phyloP scores from a whole-genome alignment of 2,888 invertebrate species.

The Synergus itoensis region DNA sequence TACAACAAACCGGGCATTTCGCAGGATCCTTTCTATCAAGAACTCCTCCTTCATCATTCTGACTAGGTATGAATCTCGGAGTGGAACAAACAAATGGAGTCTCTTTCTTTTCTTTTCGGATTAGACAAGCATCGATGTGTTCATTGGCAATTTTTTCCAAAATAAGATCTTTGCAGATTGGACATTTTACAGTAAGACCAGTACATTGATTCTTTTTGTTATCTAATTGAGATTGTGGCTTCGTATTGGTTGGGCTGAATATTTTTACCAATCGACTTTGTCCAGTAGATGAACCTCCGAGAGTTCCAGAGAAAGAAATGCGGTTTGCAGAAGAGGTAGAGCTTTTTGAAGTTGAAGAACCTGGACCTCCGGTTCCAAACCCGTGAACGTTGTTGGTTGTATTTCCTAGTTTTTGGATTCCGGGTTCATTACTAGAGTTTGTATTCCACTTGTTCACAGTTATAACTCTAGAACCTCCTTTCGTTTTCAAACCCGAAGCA shows the following conservation, averaged over 20 bases:
- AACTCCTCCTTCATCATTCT: not conserved
- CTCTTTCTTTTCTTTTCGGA: not conserved
- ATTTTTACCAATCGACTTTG: slow-evolving; percentile 67
- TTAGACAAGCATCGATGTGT: slow-evolving; percentile 24
- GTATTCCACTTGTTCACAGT: slow-evolving; percentile 27
- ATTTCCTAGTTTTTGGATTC: slow-evolving; percentile 67
- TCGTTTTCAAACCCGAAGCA: slow-evolving; percentile 1
- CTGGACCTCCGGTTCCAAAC: slow-evolving; percentile 68
- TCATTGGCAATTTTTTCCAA: slow-evolving; percentile 46
- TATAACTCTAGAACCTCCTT: slow-evolving; percentile 22
- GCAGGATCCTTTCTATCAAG: slow-evolving; percentile 48
- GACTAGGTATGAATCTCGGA: not conserved
- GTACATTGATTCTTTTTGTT: slow-evolving; percentile 21
- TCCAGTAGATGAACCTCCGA: slow-evolving; percentile 69
- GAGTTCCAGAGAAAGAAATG: slow-evolving; percentile 60
- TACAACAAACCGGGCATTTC: slow-evolving; percentile 79
- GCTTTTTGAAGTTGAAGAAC: slow-evolving; percentile 43
- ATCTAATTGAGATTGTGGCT: slow-evolving; percentile 3
- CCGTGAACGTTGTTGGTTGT: slow-evolving; percentile 68
- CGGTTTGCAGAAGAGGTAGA: slow-evolving; percentile 37
- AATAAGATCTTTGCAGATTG: slow-evolving; percentile 71
- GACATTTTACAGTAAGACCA: slow-evolving; percentile 69
- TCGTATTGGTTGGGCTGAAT: slow-evolving; percentile 8
- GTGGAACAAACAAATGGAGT: not conserved
- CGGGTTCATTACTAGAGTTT: slow-evolving; percentile 1